These are phyloP conservation scores for Paraplagusia blochii DNA, from an alignment of 2,113 vertebrate species.

Conservation along the genomic window DNA sequence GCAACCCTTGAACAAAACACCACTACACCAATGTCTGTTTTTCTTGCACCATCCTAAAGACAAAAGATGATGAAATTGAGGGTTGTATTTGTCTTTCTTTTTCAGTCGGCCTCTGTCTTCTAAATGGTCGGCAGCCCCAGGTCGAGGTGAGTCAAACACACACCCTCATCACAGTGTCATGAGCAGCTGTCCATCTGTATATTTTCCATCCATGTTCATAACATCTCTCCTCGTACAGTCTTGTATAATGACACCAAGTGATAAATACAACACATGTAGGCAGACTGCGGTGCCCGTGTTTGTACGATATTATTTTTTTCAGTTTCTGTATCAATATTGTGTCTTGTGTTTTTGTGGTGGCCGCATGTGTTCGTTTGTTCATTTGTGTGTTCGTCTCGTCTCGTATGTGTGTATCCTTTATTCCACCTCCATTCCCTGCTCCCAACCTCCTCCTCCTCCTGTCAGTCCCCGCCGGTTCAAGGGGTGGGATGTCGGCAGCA, in stretches of 20 bases:
- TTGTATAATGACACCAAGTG: slow-evolving; percentile 30
- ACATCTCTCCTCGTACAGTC: slow-evolving; percentile 42
- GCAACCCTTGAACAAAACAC: too few species aligned
- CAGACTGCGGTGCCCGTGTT: slow-evolving; percentile 28
- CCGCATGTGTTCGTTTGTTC: slow-evolving; percentile 49
- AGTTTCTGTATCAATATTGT: slow-evolving; percentile 46
- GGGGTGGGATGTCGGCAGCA: slow-evolving; percentile 75
- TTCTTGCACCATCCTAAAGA: too few species aligned
- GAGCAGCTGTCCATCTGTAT: background rate
- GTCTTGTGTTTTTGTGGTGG: slow-evolving; percentile 36
- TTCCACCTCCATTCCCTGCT: slow-evolving; percentile 45
- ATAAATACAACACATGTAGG: slow-evolving; percentile 35
- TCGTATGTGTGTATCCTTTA: slow-evolving; percentile 42
- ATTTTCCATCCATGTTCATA: slow-evolving; percentile 46
- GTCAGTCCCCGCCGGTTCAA: slow-evolving; percentile 81
- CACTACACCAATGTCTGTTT: too few species aligned
- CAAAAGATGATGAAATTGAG: too few species aligned
- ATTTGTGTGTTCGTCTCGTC: background rate
- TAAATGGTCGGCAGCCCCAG: slow-evolving; percentile 89
- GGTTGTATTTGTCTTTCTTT: slow-evolving; percentile 35
- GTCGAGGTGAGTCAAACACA: slow-evolving; percentile 81
- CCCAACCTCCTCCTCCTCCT: slow-evolving; percentile 43
- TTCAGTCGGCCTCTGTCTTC: slow-evolving; percentile 88
- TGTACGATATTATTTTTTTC: slow-evolving; percentile 7
- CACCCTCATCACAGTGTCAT: too few species aligned